These are phyloP conservation scores for Spilosoma lubricipeda DNA, from an alignment of 2,888 invertebrate species.

Conservation along the genomic window DNA sequence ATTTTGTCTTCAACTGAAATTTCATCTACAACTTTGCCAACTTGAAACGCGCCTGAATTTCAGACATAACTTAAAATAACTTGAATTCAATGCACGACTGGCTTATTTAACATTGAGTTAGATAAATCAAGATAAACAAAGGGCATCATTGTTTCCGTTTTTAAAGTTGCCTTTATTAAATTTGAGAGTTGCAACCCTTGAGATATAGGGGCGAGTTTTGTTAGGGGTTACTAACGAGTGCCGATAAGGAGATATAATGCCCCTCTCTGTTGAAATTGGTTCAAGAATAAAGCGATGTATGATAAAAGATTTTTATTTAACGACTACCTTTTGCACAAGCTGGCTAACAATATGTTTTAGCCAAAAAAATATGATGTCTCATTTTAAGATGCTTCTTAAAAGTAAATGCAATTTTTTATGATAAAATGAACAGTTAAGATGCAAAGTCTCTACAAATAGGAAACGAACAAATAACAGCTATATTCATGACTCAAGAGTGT, in stretches of 20 bases:
- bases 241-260: constrained; percentile 82
- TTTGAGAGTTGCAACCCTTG: constrained; percentile 80
- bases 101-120: background rate
- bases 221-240: constrained; percentile 84
- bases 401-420: background rate
- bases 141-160: constrained; percentile 76
- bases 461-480: background rate
- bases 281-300: constrained; percentile 33
- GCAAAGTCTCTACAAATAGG: background rate
- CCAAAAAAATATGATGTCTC: background rate
- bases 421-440: background rate
- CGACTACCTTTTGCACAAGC: background rate
- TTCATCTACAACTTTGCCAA: background rate
- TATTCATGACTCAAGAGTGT: no score
- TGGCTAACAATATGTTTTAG: background rate
- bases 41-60: background rate
- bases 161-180: constrained; percentile 83
- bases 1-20: background rate
- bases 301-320: background rate
- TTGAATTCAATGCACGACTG: background rate
- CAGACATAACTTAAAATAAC: background rate
- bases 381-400: background rate
- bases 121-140: constrained; percentile 33
- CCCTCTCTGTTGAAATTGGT: constrained; percentile 63
- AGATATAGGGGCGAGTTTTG: constrained; percentile 81